Evolutionary conservation across 2,888 invertebrate species (phyloP).

Genomic region (Sclerodermus sp.): DNA sequence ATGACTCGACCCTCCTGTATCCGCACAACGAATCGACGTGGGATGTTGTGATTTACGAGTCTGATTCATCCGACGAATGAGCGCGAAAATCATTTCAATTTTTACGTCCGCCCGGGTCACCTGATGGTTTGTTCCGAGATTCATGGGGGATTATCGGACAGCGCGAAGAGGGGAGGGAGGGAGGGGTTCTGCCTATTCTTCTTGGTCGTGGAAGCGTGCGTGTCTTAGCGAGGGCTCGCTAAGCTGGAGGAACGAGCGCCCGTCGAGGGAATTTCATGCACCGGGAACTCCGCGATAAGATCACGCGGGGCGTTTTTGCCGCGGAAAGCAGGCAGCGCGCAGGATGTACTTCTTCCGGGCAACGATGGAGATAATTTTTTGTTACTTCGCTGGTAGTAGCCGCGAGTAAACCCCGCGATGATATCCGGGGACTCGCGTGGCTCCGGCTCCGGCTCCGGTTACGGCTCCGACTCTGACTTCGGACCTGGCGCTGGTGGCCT

Average conservation of each 20-base stretch:
- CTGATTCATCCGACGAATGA: neutral
- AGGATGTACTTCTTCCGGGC: too few relatives aligned
- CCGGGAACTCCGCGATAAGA: too few relatives aligned
- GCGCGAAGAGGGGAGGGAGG: too few relatives aligned
- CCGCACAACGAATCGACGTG: neutral
- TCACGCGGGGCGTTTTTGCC: too few relatives aligned
- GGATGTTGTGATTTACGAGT: neutral
- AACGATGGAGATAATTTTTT: neutral
- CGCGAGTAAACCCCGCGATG: conserved; percentile 4
- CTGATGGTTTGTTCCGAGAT: too few relatives aligned
- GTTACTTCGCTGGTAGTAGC: neutral
- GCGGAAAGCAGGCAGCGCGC: too few relatives aligned
- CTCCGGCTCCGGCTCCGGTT: neutral
- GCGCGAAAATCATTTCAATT: neutral
- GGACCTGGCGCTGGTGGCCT: conserved; percentile 18
- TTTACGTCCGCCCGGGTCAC: neutral
- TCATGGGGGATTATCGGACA: neutral
- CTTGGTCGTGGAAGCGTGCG: too few relatives aligned
- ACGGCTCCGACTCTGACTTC: too few relatives aligned
- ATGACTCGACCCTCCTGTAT: neutral
- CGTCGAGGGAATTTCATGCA: too few relatives aligned
- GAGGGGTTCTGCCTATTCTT: too few relatives aligned
- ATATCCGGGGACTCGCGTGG: conserved; percentile 13
- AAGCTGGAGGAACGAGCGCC: too few relatives aligned
- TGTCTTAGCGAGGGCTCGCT: too few relatives aligned